These are phyloP conservation scores for Antigone vipio DNA, from an alignment of 2,113 vertebrate genomes.

Conservation along the genomic window DNA sequence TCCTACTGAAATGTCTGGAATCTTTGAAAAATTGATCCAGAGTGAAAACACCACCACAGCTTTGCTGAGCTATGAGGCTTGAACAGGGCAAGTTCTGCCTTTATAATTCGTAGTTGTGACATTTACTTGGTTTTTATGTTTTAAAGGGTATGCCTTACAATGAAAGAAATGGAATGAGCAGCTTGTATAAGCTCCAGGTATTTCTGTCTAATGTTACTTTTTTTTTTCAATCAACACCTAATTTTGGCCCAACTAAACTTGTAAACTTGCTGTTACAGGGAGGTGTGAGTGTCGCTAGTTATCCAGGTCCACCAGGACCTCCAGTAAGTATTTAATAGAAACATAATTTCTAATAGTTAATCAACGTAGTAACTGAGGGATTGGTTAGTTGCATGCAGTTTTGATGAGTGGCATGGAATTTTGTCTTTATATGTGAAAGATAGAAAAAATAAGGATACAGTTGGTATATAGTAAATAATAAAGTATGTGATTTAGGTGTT, in stretches of 20 bases:
- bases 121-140: slow-evolving; percentile 15
- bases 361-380: background rate
- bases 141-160: slow-evolving; percentile 81
- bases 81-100: background rate
- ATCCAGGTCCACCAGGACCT: slow-evolving; percentile 88
- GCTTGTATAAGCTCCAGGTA: slow-evolving; percentile 98
- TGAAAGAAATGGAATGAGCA: slow-evolving; percentile 95
- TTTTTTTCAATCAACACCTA: background rate
- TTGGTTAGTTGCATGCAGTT: background rate
- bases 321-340: slow-evolving; percentile 78
- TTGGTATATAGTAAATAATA: background rate
- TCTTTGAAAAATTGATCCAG: background rate
- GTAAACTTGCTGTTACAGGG: slow-evolving; percentile 73
- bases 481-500: background rate
- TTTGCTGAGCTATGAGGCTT: background rate
- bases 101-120: background rate
- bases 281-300: slow-evolving; percentile 77
- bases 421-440: background rate
- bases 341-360: background rate
- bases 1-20: background rate
- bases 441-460: background rate
- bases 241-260: background rate
- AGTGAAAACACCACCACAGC: background rate
- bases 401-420: background rate
- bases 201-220: slow-evolving; percentile 16